Conservation (phyloP, 2,797 vertebrate species). For the Tadarida brasiliensis region DNA sequence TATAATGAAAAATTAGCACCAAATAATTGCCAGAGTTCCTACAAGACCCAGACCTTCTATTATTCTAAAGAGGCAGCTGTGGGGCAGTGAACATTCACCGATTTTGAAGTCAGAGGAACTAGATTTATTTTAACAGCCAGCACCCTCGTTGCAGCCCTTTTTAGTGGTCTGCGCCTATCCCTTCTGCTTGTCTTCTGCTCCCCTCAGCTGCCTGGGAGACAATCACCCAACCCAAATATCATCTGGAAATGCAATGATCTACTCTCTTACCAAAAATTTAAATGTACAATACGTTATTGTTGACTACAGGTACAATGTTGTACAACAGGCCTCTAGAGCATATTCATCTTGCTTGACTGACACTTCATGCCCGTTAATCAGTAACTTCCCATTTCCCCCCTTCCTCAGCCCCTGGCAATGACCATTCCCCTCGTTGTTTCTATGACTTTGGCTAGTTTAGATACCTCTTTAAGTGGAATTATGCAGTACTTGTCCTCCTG, state of each 20-base stretch:
- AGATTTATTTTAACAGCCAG: background rate
- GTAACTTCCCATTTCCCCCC: background rate
- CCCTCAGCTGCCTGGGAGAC: background rate
- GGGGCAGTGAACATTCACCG: rapidly evolving
- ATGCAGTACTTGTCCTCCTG: background rate
- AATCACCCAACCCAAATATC: background rate
- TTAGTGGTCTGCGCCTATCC: background rate
- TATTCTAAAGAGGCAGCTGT: background rate
- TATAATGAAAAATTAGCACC: slow-evolving; percentile 67
- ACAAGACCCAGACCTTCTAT: background rate
- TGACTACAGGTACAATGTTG: background rate
- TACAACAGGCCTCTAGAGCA: background rate
- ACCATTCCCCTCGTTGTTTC: background rate
- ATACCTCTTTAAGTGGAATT: background rate
- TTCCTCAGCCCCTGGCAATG: background rate
- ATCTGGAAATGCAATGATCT: background rate
- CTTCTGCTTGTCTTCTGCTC: background rate
- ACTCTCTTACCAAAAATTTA: background rate
- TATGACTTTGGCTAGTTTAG: background rate
- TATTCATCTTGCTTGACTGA: background rate
- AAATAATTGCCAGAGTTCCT: background rate
- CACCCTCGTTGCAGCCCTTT: background rate
- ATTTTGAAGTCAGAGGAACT: background rate
- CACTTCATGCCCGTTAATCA: background rate
- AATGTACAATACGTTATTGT: background rate